Conservation (phyloP, 2,888 invertebrate genomes). For the Synergus laeviventris region DNA sequence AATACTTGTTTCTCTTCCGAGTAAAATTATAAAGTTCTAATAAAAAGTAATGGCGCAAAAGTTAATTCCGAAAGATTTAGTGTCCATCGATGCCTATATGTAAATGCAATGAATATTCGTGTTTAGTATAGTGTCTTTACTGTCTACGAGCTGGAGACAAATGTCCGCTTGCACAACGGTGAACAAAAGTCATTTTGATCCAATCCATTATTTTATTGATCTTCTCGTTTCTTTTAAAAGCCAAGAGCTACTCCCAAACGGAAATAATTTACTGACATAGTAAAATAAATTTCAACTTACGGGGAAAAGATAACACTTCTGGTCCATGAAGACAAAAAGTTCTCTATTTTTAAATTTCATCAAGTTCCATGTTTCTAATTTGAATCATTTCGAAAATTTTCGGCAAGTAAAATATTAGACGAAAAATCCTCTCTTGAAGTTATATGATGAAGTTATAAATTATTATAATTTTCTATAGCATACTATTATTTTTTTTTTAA, state of each 20-base stretch:
- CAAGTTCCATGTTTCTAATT: not conserved
- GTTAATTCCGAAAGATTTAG: not conserved
- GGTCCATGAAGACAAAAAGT: not conserved
- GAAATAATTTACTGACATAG: not conserved
- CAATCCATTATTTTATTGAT: constrained; percentile 2
- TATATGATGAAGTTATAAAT: not conserved
- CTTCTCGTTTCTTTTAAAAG: not conserved
- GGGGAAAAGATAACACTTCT: not conserved
- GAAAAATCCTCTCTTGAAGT: not conserved
- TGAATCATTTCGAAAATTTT: not conserved
- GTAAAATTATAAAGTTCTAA: not conserved
- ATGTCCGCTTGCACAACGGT: not conserved
- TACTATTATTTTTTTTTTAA: not conserved
- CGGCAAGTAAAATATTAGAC: not conserved
- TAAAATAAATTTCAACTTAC: not conserved
- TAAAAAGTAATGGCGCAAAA: not conserved
- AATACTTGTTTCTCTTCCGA: not conserved
- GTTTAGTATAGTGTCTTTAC: not conserved
- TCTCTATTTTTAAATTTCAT: not conserved
- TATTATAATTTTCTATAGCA: not conserved
- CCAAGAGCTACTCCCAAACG: not conserved
- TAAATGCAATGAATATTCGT: constrained; percentile 1
- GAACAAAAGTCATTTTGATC: constrained; percentile 1
- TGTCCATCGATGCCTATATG: not conserved
- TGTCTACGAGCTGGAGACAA: not conserved